A percentile compares a stretch with the other conserved stretches of the same genome.
Evolutionary conservation across 2,797 vertebrate species (phyloP).

Genomic region (Leontocebus nigricollis): DNA sequence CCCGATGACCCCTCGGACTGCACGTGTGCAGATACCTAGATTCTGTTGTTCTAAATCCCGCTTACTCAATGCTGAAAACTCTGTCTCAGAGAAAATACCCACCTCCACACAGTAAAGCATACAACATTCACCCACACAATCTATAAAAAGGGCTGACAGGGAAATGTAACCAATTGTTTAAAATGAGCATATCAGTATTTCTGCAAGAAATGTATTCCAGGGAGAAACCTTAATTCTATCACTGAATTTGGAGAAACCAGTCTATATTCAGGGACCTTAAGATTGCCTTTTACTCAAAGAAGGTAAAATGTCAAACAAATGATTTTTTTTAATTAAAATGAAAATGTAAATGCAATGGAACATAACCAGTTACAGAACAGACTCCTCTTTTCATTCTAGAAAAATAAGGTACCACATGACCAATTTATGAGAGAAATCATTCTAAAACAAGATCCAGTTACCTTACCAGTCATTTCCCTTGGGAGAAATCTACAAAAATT

Average conservation of each 20-base stretch:
- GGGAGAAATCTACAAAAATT: not conserved
- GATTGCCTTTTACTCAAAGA: not conserved
- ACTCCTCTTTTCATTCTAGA: not conserved
- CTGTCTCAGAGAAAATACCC: not conserved
- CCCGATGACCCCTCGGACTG: not conserved
- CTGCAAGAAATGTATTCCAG: not conserved
- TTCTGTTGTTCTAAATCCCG: not conserved
- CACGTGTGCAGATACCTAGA: not conserved
- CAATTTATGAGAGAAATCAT: not conserved
- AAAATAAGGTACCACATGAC: not conserved
- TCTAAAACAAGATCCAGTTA: not conserved
- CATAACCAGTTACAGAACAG: not conserved
- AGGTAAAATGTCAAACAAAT: not conserved
- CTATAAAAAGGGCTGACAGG: not conserved
- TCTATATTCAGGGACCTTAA: not conserved
- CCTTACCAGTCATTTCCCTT: not conserved
- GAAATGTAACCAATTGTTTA: not conserved
- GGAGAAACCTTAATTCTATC: not conserved
- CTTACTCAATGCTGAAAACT: not conserved
- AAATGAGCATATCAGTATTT: not conserved
- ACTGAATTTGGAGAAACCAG: not conserved
- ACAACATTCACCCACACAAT: not conserved
- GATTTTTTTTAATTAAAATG: not conserved
- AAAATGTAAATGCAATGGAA: conserved; percentile 7
- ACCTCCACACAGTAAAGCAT: not conserved